Percentiles rank a stretch among this genome's conserved stretches.
phyloP scores from a whole-genome alignment of 2,888 invertebrate genomes.

The Xanthia togata region DNA sequence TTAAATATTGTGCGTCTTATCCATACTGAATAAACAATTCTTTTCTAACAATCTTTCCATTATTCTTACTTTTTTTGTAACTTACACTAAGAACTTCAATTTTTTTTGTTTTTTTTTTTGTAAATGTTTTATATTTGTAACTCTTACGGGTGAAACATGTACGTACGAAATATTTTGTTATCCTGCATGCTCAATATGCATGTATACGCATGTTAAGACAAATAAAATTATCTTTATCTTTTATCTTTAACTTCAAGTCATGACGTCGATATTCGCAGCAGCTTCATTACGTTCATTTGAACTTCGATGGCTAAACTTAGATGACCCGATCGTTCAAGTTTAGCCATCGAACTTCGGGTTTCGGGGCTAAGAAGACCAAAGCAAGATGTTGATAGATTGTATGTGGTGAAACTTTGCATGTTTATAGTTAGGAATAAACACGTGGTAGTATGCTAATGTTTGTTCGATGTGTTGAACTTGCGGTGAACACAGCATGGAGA shows the following conservation, averaged over 20 bases:
- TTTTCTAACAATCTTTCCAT: too few relatives aligned
- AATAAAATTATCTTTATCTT: too few relatives aligned
- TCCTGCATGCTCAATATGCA: too few relatives aligned
- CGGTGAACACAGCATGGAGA: background rate
- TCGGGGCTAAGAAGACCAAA: background rate
- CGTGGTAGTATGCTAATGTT: constrained; percentile 1
- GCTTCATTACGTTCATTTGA: constrained; percentile 13
- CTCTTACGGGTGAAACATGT: too few relatives aligned
- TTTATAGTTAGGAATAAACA: constrained; percentile 8
- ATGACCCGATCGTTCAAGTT: constrained; percentile 29
- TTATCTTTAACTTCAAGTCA: constrained; percentile 1
- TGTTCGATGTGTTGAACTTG: constrained; percentile 2
- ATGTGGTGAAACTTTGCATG: constrained; percentile 14
- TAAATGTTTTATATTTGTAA: too few relatives aligned
- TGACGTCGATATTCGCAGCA: background rate
- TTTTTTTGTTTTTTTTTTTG: too few relatives aligned
- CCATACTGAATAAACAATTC: background rate
- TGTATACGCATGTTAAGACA: too few relatives aligned
- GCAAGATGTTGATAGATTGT: constrained; percentile 12
- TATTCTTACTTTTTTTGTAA: too few relatives aligned
- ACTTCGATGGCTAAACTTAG: constrained; percentile 37
- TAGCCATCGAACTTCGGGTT: constrained; percentile 1
- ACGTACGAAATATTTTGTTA: too few relatives aligned
- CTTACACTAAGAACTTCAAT: background rate
- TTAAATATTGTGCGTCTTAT: background rate